Evolutionary conservation across 2,888 invertebrate genomes (phyloP).

Genomic region (Gnatocerus cornutus): DNA sequence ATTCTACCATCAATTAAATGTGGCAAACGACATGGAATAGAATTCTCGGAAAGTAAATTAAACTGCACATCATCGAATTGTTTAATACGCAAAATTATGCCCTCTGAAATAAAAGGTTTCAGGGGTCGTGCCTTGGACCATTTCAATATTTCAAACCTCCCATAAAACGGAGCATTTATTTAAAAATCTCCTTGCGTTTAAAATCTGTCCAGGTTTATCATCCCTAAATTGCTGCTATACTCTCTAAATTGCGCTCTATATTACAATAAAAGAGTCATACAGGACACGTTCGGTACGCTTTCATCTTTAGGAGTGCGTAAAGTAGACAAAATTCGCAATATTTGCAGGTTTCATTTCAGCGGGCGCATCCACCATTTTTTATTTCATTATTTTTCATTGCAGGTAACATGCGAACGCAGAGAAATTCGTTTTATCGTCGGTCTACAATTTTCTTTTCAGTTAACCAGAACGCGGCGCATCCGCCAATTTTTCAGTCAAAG

Average conservation of each 20-base stretch:
- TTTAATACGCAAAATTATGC: background rate
- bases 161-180: slow-evolving; percentile 9
- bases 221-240: slow-evolving; percentile 5
- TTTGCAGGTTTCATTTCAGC: slow-evolving; percentile 1
- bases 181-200: slow-evolving; percentile 11
- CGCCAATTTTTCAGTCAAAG: background rate
- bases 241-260: slow-evolving; percentile 13
- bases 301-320: slow-evolving; percentile 9
- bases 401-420: background rate
- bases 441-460: slow-evolving; percentile 5
- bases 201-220: slow-evolving; percentile 21
- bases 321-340: slow-evolving; percentile 5
- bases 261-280: slow-evolving; percentile 4
- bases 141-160: background rate
- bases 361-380: slow-evolving; percentile 24
- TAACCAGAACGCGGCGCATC: slow-evolving; percentile 10
- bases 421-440: slow-evolving; percentile 6
- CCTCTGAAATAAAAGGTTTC: background rate
- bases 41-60: too few relatives aligned
- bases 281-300: slow-evolving; percentile 1
- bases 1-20: slow-evolving; percentile 1
- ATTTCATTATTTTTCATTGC: slow-evolving; percentile 1
- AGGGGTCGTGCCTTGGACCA: background rate
- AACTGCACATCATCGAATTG: too few relatives aligned
- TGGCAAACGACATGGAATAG: background rate